Evolutionary conservation across 2,888 invertebrate species (phyloP).

Genomic region (Omphaloscelis lunosa): DNA sequence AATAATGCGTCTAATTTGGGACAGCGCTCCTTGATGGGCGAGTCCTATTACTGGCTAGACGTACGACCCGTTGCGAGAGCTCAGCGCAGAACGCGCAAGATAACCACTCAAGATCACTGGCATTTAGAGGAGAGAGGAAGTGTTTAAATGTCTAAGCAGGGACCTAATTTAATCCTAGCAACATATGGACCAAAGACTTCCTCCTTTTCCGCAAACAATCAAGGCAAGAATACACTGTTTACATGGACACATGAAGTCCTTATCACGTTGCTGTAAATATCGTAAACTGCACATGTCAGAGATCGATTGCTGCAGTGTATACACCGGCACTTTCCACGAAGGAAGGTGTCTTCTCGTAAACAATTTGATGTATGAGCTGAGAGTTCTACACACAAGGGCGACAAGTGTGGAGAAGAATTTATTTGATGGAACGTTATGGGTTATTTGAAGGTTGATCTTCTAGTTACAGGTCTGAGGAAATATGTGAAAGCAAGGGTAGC

Average conservation of each 20-base stretch:
- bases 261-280: conserved; percentile 42
- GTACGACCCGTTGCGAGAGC: no score
- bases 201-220: conserved; percentile 9
- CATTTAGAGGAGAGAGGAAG: no score
- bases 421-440: not conserved
- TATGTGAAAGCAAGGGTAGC: not conserved
- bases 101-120: no score
- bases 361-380: conserved; percentile 56
- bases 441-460: not conserved
- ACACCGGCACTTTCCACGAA: conserved; percentile 67
- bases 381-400: conserved; percentile 20
- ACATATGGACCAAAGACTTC: not conserved
- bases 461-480: not conserved
- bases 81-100: no score
- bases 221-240: conserved; percentile 29
- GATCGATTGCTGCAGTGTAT: conserved; percentile 60
- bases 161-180: not conserved
- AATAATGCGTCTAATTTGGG: no score
- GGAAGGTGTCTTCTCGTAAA: conserved; percentile 48
- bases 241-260: conserved; percentile 20
- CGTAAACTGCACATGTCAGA: conserved; percentile 64
- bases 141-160: not conserved
- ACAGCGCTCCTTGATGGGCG: no score
- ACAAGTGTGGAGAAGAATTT: not conserved
- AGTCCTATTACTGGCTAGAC: no score